A percentile compares a stretch with the other conserved stretches of the same genome.
phyloP scores from a whole-genome alignment of 2,888 invertebrate species.

The Podotricha telesiphe region DNA sequence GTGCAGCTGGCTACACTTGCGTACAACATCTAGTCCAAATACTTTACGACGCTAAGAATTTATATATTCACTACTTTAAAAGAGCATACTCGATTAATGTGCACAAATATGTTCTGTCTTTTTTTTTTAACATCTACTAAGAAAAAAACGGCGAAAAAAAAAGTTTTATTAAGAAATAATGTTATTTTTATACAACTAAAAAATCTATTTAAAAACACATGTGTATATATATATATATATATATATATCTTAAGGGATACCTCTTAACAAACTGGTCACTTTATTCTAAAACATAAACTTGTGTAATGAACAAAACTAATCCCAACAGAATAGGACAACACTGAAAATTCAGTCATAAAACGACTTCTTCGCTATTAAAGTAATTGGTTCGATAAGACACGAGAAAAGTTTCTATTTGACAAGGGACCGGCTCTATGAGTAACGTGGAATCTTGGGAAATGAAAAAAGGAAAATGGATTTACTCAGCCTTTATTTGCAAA shows the following conservation, averaged over 20 bases:
- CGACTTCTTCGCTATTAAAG: conserved; percentile 63
- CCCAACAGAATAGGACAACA: conserved; percentile 25
- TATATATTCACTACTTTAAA: conserved; percentile 14
- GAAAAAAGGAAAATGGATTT: conserved; percentile 68
- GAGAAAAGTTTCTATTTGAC: conserved; percentile 78
- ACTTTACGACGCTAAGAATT: conserved; percentile 20
- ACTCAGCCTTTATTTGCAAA: conserved; percentile 63
- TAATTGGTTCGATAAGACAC: conserved; percentile 79
- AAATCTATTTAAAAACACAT: background rate
- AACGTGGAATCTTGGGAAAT: conserved; percentile 66
- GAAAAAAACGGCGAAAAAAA: too few relatives aligned
- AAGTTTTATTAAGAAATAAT: too few relatives aligned
- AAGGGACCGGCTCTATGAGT: conserved; percentile 74
- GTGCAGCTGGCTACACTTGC: conserved; percentile 32
- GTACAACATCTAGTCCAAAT: conserved; percentile 25
- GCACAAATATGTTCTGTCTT: background rate
- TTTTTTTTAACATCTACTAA: background rate
- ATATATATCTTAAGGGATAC: background rate
- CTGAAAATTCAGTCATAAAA: conserved; percentile 56
- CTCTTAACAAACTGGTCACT: conserved; percentile 15
- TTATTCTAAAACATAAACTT: conserved; percentile 25
- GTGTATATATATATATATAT: too few relatives aligned
- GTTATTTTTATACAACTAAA: background rate
- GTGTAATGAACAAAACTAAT: conserved; percentile 25
- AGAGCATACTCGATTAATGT: conserved; percentile 5